Evolutionary conservation across 2,113 vertebrate species (phyloP).

Genomic region (Petrocephalus microphthalmus): DNA sequence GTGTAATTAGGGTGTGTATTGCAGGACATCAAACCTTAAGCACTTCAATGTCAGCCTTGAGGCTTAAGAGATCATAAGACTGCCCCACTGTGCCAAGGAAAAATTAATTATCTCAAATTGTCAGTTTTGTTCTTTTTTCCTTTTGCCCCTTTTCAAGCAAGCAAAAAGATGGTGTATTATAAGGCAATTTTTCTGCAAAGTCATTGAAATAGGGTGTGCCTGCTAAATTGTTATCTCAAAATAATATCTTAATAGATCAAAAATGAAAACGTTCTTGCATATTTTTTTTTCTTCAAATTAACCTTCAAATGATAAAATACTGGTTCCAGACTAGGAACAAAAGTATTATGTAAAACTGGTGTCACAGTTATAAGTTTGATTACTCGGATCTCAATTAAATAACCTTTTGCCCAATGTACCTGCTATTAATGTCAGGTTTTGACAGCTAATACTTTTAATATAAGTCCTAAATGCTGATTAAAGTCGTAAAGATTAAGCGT

Average conservation of each 20-base stretch:
- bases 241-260: not conserved
- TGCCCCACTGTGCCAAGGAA: not conserved
- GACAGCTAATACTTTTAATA: not conserved
- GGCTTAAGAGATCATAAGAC: not conserved
- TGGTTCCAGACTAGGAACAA: not conserved
- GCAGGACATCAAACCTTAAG: not conserved
- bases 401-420: not conserved
- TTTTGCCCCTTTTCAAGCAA: not conserved
- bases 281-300: not conserved
- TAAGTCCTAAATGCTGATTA: not conserved
- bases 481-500: not conserved
- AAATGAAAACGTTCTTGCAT: not conserved
- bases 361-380: not conserved
- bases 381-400: not conserved
- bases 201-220: not conserved
- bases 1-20: not conserved
- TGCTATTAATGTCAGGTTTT: not conserved
- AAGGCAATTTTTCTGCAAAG: not conserved
- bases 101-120: not conserved
- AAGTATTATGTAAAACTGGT: not conserved
- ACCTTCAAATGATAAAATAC: slow-evolving; percentile 1
- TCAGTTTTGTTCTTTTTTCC: not conserved
- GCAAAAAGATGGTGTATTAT: not conserved
- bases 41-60: slow-evolving; percentile 1
- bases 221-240: not conserved